Base-by-base conservation (phyloP, 2,888 invertebrate genomes). In the Dryobotodes eremita region DNA sequence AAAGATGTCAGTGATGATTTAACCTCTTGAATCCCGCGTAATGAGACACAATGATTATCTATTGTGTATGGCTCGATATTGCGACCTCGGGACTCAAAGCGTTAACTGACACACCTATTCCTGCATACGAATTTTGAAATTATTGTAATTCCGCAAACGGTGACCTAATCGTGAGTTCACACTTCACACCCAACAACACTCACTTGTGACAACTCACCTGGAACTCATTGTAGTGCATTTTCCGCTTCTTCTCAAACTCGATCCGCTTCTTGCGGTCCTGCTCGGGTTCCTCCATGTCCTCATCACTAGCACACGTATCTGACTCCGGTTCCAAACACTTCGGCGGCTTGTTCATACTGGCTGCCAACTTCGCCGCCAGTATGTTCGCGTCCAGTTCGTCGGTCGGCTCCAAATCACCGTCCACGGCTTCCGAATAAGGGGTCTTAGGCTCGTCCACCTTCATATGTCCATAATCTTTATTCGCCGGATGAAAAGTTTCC, bases 401-500 rank as follows among this genome's bases (percentile, higher is more conserved):
- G 15, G 92, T 89, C 50, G 97, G 97, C 88, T 97, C 98, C 65
- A 97, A 95, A 64, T 97, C 97, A 50, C 97, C 97, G 84, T 98
- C 98, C 69, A 96, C 97, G 73, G 97, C 94, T 91, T 98, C 98
- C 10, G 97, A 96, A 89, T 94, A 97, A 61, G 99, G 99, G 48
- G 99, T 99, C 95, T 99, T 99, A 3, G 99, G 99, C 95, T 99
- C 99, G 91, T 99, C 99, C 59, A 96, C 95, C 96, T 99, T 99
- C 99, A 99, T 99, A 93, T 99, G 99, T 15, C 99, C 99, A 95
- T 99, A 99, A 96, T 99, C 99, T 97, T 99, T 99, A 94, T 99
- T 99, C 42, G 98, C 97, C 64, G 99, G 99, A 97, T 99, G 99
- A 92, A 99, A 98, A 1, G 99, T 99, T 88, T 99, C 99, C 90